Percentiles rank a stretch among this genome's conserved stretches.
Evolutionary conservation across 2,797 vertebrate species (phyloP).

Genomic region (Phalanger gymnotis): DNA sequence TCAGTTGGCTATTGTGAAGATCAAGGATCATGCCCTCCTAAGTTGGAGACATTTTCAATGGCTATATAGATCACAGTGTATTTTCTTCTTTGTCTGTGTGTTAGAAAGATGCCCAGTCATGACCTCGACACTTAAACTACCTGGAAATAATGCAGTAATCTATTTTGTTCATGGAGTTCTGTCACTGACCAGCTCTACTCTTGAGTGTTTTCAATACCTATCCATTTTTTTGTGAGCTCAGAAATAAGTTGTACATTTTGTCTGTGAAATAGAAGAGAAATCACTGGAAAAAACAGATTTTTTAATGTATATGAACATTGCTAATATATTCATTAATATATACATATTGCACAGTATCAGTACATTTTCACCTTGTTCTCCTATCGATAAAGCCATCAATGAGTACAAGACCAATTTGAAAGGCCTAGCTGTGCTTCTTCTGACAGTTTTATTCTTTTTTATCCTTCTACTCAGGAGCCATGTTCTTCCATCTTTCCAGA

Average conservation of each 20-base stretch:
- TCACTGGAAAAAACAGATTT: conserved; percentile 20
- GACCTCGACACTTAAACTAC: conserved; percentile 58
- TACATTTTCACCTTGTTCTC: background rate
- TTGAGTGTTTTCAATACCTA: background rate
- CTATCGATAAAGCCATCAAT: background rate
- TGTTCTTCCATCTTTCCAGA: background rate
- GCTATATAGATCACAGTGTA: conserved; percentile 54
- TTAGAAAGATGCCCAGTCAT: conserved; percentile 55
- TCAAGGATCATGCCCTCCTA: conserved; percentile 1
- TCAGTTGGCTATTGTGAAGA: conserved; percentile 56
- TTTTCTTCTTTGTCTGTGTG: conserved; percentile 47
- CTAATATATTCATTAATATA: background rate
- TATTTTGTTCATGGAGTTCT: conserved; percentile 47
- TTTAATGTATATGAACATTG: conserved; percentile 27
- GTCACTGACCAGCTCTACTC: conserved; percentile 1
- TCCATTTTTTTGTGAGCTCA: background rate
- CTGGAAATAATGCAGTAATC: conserved; percentile 55
- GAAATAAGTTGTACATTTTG: conserved; percentile 22
- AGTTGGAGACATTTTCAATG: conserved; percentile 47
- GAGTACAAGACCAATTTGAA: background rate
- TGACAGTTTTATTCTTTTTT: background rate
- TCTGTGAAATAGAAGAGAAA: background rate
- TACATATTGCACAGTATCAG: background rate
- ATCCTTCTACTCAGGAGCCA: background rate
- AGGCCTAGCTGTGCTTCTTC: background rate